Base-by-base conservation (phyloP, 2,888 invertebrate species). In the Pemphredon lugubris region DNA sequence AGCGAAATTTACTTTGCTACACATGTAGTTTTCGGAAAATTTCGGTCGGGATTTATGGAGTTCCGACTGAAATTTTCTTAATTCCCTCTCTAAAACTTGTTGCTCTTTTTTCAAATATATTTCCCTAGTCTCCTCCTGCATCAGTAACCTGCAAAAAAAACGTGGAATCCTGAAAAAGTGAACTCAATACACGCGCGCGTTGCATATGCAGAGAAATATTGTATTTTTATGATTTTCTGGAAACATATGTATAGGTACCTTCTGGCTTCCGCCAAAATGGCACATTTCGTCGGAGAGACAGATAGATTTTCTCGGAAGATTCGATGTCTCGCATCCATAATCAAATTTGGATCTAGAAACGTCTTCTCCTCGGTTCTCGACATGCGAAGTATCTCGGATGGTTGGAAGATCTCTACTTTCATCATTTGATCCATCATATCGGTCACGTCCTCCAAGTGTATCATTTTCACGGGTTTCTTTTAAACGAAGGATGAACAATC, bases 251-350 rank as follows among this genome's bases (percentile, higher is more conserved):
- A n/a, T n/a, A n/a, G n/a, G n/a, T n/a, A n/a, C 85, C 77, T 84
- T 51, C 63, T 77, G 1, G 80, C 72, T 60, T 84, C 80, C 1
- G 67, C 57, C 1, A 82, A 21, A 39, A 69, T 53, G n/a, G 68
- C 66, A 20, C 48, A 50, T 34, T 79, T 77, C 9, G 66, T 50
- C 13, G 69, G 37, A 21, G 77, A 74, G 9, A 37, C 40, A 32
- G 76, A 57, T 32, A 73, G 21, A 18, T 81, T 37, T 13, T 83
- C 82, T 32, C 65, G 74, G 32, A 77, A 70, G 21, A 83, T 79
- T 51, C 76, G 81, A 48, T 86, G 84, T 37, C 87, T 82, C 34
- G 78, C 67, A 32, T 87, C 83, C 85, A 87, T 86, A 53, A 86
- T 77, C 30, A 87, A 44, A 73, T 87, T 87, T 11, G 83, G 86